Evolutionary conservation across 1,140 invertebrate species (phyloP).

Genomic region (Thrips palmi): DNA sequence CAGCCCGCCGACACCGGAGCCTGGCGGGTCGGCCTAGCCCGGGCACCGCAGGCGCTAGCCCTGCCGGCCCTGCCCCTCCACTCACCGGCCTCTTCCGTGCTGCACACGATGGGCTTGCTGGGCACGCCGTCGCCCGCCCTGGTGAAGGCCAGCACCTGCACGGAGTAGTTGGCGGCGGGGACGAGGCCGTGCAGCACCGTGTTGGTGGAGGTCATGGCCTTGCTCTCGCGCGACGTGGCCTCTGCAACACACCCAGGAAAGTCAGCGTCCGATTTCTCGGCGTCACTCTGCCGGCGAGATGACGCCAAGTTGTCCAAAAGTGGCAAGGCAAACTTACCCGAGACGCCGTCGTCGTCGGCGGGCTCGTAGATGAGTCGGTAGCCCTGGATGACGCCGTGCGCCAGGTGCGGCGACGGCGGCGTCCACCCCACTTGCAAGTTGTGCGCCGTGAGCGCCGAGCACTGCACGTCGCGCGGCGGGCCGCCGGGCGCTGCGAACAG

Average conservation of each 20-base stretch:
- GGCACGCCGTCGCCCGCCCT: slow-evolving; percentile 53
- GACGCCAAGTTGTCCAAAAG: too few relatives aligned
- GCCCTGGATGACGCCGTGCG: slow-evolving; percentile 55
- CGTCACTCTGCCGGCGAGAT: too few relatives aligned
- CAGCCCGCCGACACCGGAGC: too few relatives aligned
- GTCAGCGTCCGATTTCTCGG: too few relatives aligned
- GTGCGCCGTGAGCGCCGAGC: slow-evolving; percentile 42
- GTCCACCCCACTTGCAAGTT: slow-evolving; percentile 60
- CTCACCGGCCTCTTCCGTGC: slow-evolving; percentile 47
- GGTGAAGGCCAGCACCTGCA: slow-evolving; percentile 63
- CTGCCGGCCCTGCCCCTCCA: not conserved
- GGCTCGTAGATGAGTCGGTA: slow-evolving; percentile 61
- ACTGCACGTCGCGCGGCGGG: slow-evolving; percentile 41
- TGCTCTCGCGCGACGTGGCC: slow-evolving; percentile 29
- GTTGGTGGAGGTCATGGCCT: slow-evolving; percentile 29
- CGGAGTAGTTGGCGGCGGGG: slow-evolving; percentile 55
- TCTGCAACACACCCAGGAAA: too few relatives aligned
- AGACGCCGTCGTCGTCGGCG: slow-evolving; percentile 20
- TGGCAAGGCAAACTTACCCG: too few relatives aligned
- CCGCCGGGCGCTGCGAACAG: slow-evolving; percentile 45
- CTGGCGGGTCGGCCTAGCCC: too few relatives aligned
- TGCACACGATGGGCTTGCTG: slow-evolving; percentile 46
- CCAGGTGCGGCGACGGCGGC: slow-evolving; percentile 42
- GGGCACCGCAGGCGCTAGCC: slow-evolving; percentile 8
- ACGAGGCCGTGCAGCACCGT: slow-evolving; percentile 36